These are phyloP conservation scores for Anguilla megastoma DNA, from an alignment of 2,797 vertebrate species.

Conservation along the genomic window DNA sequence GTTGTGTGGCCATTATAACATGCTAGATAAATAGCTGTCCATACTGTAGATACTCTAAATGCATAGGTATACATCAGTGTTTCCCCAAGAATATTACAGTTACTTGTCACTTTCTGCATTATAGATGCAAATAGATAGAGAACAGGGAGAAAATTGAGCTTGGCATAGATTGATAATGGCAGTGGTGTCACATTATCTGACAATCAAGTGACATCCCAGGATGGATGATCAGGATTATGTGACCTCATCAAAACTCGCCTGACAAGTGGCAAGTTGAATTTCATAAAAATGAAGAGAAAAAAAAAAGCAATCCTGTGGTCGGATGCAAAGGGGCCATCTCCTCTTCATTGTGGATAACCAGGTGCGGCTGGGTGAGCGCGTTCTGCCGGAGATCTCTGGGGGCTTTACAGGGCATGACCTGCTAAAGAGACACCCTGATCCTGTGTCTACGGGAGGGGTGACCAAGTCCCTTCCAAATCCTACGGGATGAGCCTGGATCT, in stretches of 20 bases:
- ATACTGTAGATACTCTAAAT: not conserved
- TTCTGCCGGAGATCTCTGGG: not conserved
- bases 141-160: not conserved
- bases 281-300: not conserved
- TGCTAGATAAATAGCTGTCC: not conserved
- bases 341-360: not conserved
- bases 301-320: not conserved
- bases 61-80: not conserved
- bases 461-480: not conserved
- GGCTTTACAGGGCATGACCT: not conserved
- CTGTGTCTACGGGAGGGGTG: not conserved
- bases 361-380: not conserved
- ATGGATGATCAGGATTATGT: not conserved
- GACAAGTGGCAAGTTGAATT: conserved; percentile 17
- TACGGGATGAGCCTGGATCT: conserved; percentile 14
- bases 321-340: not conserved
- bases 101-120: not conserved
- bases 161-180: not conserved
- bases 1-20: not conserved
- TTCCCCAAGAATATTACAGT: not conserved
- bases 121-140: not conserved
- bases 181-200: not conserved
- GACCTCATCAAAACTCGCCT: conserved; percentile 7
- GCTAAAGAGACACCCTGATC: not conserved
- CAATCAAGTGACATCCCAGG: conserved; percentile 2